phyloP scores from a whole-genome alignment of 2,113 vertebrate genomes.

The Cottus gobio region DNA sequence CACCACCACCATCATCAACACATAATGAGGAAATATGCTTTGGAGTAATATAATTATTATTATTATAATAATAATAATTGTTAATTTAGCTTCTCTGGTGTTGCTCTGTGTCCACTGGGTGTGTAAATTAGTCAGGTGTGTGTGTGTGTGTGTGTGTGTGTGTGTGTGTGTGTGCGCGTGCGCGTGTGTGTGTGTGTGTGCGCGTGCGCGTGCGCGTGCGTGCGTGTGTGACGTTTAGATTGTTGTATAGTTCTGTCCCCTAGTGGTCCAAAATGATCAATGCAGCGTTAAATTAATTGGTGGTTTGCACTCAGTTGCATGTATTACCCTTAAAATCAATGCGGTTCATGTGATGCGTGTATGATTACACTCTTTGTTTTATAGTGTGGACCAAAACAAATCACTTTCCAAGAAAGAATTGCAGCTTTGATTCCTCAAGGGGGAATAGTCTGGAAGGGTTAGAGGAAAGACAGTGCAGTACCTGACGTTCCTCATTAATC shows the following conservation, averaged over 20 bases:
- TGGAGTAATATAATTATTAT: no score
- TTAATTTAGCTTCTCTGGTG: no score
- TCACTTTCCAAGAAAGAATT: background rate
- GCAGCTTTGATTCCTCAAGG: background rate
- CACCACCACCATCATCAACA: no score
- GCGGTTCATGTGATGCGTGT: background rate
- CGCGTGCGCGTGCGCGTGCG: background rate
- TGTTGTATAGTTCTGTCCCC: background rate
- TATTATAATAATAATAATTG: no score
- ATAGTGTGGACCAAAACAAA: background rate
- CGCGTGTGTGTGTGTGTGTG: background rate
- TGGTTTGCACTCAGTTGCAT: background rate
- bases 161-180: background rate
- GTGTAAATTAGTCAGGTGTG: background rate
- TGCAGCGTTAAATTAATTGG: background rate
- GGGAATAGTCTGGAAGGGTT: background rate
- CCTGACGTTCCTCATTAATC: constrained; percentile 40
- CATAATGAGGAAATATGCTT: background rate
- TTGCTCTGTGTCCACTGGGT: background rate
- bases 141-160: background rate
- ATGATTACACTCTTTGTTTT: background rate
- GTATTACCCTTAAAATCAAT: no score
- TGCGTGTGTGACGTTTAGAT: background rate
- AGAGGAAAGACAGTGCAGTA: constrained; percentile 12
- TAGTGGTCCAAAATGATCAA: background rate